These are phyloP conservation scores for Anoplophora glabripennis DNA, from an alignment of 1,140 invertebrate species.

Conservation along the genomic window DNA sequence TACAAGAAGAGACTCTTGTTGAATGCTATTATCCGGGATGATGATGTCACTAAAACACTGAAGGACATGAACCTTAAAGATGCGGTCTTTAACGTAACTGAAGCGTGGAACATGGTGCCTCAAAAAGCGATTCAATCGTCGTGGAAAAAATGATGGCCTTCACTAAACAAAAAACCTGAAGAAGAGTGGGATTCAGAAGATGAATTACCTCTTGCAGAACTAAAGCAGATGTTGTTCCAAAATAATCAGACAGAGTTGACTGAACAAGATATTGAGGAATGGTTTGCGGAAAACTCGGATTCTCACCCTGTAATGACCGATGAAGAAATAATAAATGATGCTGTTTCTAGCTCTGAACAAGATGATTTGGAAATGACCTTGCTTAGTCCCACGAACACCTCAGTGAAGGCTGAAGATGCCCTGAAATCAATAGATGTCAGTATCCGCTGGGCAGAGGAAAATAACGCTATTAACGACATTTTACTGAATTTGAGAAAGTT, in stretches of 20 bases:
- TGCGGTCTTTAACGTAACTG: slow-evolving; percentile 1
- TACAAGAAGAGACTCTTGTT: slow-evolving; percentile 25
- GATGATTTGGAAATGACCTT: no score
- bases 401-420: no score
- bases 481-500: slow-evolving; percentile 36
- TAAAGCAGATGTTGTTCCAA: background rate
- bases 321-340: slow-evolving; percentile 32
- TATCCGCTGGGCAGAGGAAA: slow-evolving; percentile 42
- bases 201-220: background rate
- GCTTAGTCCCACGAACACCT: slow-evolving; percentile 21
- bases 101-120: background rate
- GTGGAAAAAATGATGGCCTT: background rate
- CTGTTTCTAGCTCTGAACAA: background rate
- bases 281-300: slow-evolving; percentile 33
- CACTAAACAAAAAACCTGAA: slow-evolving; percentile 2
- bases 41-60: background rate
- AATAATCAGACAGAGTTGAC: slow-evolving; percentile 9
- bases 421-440: slow-evolving; percentile 29
- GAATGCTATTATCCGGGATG: background rate
- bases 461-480: slow-evolving; percentile 39
- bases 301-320: slow-evolving; percentile 37
- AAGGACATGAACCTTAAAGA: no score
- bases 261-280: slow-evolving; percentile 33
- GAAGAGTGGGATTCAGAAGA: slow-evolving; percentile 7
- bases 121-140: background rate